Percentiles rank a stretch among this genome's conserved stretches.
Evolutionary conservation across 2,797 vertebrate species (phyloP).

Genomic region (Bryconaethiops microstoma): DNA sequence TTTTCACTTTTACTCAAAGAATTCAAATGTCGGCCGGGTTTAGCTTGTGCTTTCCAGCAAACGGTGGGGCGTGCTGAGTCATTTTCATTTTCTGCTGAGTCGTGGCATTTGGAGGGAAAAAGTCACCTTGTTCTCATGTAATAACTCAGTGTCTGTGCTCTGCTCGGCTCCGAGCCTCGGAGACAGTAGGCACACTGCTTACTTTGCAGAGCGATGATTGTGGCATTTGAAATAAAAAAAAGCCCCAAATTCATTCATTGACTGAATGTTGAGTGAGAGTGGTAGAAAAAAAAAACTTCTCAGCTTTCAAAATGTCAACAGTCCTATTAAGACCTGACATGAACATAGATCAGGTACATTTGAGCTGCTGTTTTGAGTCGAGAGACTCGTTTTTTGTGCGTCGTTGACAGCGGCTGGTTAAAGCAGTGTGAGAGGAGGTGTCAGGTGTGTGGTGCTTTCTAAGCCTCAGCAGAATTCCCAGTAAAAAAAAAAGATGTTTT

Average conservation of each 20-base stretch:
- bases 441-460: background rate
- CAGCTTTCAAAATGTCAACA: conserved; percentile 63
- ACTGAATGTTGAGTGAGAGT: conserved; percentile 49
- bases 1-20: conserved; percentile 39
- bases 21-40: conserved; percentile 19
- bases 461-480: no score
- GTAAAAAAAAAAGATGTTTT: no score
- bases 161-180: conserved; percentile 31
- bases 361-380: background rate
- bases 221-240: conserved; percentile 50
- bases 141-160: conserved; percentile 37
- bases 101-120: conserved; percentile 40
- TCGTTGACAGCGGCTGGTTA: background rate
- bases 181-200: conserved; percentile 37
- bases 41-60: conserved; percentile 34
- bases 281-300: conserved; percentile 34
- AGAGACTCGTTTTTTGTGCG: background rate
- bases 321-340: conserved; percentile 56
- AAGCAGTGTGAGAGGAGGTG: background rate
- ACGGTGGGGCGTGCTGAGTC: conserved; percentile 26
- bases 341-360: background rate
- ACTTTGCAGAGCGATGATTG: conserved; percentile 40
- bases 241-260: conserved; percentile 52
- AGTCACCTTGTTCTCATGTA: conserved; percentile 53
- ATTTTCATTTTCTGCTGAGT: conserved; percentile 44